Evolutionary conservation across 2,797 vertebrate genomes (phyloP), one percentile per base, ranked within the genome.

Genomic region (Tachyglossus aculeatus): DNA sequence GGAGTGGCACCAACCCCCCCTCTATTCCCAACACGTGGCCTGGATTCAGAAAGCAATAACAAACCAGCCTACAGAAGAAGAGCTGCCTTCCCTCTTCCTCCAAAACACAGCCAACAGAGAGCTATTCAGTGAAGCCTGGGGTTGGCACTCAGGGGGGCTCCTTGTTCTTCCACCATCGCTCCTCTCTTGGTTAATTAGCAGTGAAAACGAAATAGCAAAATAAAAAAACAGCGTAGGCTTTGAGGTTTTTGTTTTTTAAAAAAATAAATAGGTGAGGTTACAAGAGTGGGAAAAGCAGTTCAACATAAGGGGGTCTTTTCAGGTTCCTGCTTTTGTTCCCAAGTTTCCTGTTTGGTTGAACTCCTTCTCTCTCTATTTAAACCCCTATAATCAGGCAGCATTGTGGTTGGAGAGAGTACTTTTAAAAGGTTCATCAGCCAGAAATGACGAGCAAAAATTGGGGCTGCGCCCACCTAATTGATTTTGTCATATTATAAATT

Each of bases 121-220:
- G 57, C 45, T 7, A 7, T 24, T 18, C 59, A 16, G 45, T 18
- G 15, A 34, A 44, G 44, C 2, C 37, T 22, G 2, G 1, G 24
- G 16, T 29, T 29, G 31, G 27, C 15, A n/a, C n/a, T n/a, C n/a
- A n/a, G n/a, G 32, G 19, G 15, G 45, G 54, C 6, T 29, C 43
- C 57, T 79, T 57, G 64, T 65, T 82, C 64, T 81, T 47, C 68
- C 66, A 45, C 68, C 36, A 61, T 83, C 88, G 83, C 63, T 89
- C 78, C 85, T 72, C 71, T 87, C 74, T 84, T 70, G 71, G 81
- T 92, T 91, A 92, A 93, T 91, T 93, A 95, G 91, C 90, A 80
- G 83, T 84, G 88, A 91, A 84, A 89, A 85, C 80, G 78, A 71
- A 80, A 90, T 83, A 84, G 82, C 67, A 65, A 33, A 52, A 27